phyloP scores from a whole-genome alignment of 2,888 invertebrate species.

The Sarcophaga rosellei region DNA sequence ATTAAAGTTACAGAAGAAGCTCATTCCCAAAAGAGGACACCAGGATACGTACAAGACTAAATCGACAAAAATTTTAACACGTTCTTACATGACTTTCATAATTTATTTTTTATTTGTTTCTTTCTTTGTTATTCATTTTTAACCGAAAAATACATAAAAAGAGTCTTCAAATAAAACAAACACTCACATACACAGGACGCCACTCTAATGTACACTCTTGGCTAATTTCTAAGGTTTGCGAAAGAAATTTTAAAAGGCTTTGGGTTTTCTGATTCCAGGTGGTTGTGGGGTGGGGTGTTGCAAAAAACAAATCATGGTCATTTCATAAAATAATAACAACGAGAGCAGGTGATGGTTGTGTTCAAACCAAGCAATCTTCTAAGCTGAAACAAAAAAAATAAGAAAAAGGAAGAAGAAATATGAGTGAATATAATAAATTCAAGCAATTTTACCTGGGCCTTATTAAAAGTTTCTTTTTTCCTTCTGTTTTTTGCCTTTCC shows the following conservation, averaged over 20 bases:
- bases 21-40: no score
- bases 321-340: slow-evolving; percentile 34
- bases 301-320: slow-evolving; percentile 49
- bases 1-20: no score
- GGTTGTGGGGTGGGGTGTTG: background rate
- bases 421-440: slow-evolving; percentile 22
- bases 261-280: background rate
- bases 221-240: slow-evolving; percentile 63
- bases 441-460: slow-evolving; percentile 57
- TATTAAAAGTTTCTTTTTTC: slow-evolving; percentile 41
- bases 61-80: slow-evolving; percentile 63
- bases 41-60: slow-evolving; percentile 48
- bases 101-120: slow-evolving; percentile 65
- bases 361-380: background rate
- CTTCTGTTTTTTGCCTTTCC: no score
- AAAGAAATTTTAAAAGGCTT: slow-evolving; percentile 49
- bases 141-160: slow-evolving; percentile 26
- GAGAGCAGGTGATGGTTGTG: slow-evolving; percentile 35
- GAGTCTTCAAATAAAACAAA: slow-evolving; percentile 3
- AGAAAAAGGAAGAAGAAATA: background rate
- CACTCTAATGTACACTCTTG: slow-evolving; percentile 35
- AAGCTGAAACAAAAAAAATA: background rate
- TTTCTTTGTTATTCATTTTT: background rate
- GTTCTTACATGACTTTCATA: slow-evolving; percentile 69
- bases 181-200: background rate